These are phyloP conservation scores for Drosophila lowei DNA, from an alignment of 1,140 invertebrate species.

Conservation along the genomic window DNA sequence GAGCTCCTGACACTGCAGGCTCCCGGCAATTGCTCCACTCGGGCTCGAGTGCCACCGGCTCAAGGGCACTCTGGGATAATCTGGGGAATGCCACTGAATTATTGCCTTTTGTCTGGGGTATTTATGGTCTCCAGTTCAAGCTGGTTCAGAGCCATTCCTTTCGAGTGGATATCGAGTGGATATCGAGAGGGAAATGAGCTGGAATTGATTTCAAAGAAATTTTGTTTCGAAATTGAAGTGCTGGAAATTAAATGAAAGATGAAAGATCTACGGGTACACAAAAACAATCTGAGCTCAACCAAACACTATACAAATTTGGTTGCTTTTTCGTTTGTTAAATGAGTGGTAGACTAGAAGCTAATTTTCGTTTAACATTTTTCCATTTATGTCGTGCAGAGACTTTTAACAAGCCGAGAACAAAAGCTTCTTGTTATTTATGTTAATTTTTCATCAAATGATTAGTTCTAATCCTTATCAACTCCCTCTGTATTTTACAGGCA, in stretches of 20 bases:
- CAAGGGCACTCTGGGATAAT: conserved; percentile 28
- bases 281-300: too few species aligned
- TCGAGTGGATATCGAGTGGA: background rate
- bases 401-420: too few species aligned
- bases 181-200: background rate
- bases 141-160: background rate
- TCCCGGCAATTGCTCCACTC: conserved; percentile 17
- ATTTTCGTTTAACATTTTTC: too few species aligned
- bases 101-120: conserved; percentile 5
- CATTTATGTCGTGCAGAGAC: too few species aligned
- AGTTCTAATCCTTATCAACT: background rate
- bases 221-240: too few species aligned
- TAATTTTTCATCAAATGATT: background rate
- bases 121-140: background rate
- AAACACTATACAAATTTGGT: too few species aligned
- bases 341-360: too few species aligned
- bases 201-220: background rate
- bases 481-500: conserved; percentile 38
- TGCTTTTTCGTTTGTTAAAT: too few species aligned
- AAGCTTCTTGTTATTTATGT: background rate
- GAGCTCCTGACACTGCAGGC: conserved; percentile 10
- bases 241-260: background rate
- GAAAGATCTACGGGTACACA: too few species aligned
- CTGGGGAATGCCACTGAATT: conserved; percentile 14
- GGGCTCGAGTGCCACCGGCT: conserved; percentile 4